phyloP scores from a whole-genome alignment of 2,888 invertebrate species.

The Pollenia angustigena region DNA sequence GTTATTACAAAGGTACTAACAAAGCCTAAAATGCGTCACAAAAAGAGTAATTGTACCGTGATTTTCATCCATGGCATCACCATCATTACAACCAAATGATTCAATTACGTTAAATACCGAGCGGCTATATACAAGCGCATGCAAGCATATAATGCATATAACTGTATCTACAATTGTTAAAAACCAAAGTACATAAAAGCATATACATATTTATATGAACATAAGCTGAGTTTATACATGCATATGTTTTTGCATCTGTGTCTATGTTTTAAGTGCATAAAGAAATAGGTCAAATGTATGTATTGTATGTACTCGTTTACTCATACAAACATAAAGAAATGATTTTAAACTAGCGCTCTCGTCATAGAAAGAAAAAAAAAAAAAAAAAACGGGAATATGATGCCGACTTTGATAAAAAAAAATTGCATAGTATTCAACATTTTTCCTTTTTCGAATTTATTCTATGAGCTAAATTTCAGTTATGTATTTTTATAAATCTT shows the following conservation, averaged over 20 bases:
- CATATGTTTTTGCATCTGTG: neutral
- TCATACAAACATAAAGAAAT: neutral
- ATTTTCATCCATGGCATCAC: neutral
- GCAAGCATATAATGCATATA: neutral
- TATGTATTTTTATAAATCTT: too few relatives aligned
- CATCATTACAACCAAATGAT: neutral
- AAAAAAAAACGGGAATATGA: conserved; percentile 41
- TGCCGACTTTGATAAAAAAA: neutral
- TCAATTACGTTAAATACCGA: conserved; percentile 3
- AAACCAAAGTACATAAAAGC: neutral
- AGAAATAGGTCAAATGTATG: conserved; percentile 59
- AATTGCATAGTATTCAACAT: too few relatives aligned
- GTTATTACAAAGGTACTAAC: too few relatives aligned
- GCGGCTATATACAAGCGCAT: neutral
- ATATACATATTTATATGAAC: neutral
- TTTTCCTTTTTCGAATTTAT: too few relatives aligned
- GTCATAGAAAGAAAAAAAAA: neutral
- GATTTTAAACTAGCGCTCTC: conserved; percentile 7
- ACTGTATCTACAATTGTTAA: neutral
- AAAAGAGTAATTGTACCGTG: too few relatives aligned
- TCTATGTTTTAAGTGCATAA: neutral
- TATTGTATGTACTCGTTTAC: conserved; percentile 18
- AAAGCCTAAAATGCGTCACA: too few relatives aligned
- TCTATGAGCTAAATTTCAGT: too few relatives aligned
- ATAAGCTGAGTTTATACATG: conserved; percentile 6